Evolutionary conservation across 1,140 invertebrate species (phyloP), one percentile per base, ranked within the genome.

Genomic region (Psilanteris sp.): DNA sequence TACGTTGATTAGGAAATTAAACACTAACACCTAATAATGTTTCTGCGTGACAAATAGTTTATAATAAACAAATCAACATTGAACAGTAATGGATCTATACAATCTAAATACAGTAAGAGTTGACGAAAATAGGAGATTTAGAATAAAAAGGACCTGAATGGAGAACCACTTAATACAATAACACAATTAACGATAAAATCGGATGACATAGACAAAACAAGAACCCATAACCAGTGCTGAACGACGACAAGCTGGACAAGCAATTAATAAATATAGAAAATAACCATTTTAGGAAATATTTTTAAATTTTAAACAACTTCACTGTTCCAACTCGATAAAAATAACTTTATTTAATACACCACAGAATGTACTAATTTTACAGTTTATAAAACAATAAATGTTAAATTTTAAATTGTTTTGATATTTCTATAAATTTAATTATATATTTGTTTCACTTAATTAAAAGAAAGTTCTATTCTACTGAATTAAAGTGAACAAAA

Each of bases 171-270:
- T 46, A 61, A 61, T 54, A 15, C 48, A 34, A 80, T 70, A 71
- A 76, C 81, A 76, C 52, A 83, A 67, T 81, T 83, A 87, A 62
- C 78, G 72, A 79, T 52, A 78, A 79, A 77, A 84, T 87, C 81
- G 86, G 44, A 84, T 83, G 85, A 85, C 32, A 77, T 39, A 85
- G 62, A 79, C 79, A 66, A 73, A 75, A 84, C 74, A 46, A 79
- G 62, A 78, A 82, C 81, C 86, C 82, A 84, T 59, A 84, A 86
- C 85, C 86, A 85, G 80, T 88, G 81, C 82, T 83, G 74, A 80
- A 85, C 82, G 84, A 79, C 72, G 62, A 81, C 50, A 87, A 87
- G 84, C 83, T 72, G 78, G 80, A 82, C 66, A 86, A 87, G 84
- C 83, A 43, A 81, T 57, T 29, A 68, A 81, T 55, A 77, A 46